A percentile compares a stretch with the other conserved stretches of the same genome.
Conservation (phyloP, 2,888 invertebrate genomes). For the Drosophila melanocephala region DNA sequence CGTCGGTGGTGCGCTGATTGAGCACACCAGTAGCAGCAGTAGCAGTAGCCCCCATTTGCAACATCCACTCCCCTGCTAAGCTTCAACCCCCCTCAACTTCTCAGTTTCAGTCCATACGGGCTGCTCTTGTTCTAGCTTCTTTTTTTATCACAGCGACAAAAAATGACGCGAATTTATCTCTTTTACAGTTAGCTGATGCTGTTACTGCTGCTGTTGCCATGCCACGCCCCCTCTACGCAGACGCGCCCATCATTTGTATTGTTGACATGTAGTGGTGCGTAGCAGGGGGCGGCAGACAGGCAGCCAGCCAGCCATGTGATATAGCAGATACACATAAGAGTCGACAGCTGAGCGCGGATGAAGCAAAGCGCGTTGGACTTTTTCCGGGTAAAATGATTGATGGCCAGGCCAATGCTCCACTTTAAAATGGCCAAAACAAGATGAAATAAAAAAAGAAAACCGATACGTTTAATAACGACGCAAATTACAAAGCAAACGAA, state of each 20-base stretch:
- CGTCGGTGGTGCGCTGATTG: constrained; percentile 63
- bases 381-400: constrained; percentile 69
- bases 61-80: neutral
- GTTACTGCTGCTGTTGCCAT: constrained; percentile 19
- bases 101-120: neutral
- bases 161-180: constrained; percentile 80
- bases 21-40: constrained; percentile 21
- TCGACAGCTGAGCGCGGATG: constrained; percentile 65
- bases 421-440: constrained; percentile 62
- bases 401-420: constrained; percentile 68
- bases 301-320: constrained; percentile 51
- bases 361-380: constrained; percentile 42
- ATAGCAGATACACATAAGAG: constrained; percentile 68
- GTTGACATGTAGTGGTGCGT: constrained; percentile 65
- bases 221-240: constrained; percentile 58
- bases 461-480: constrained; percentile 56
- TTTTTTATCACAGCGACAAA: constrained; percentile 69
- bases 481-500: constrained; percentile 57
- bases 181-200: constrained; percentile 73
- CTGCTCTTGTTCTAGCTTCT: constrained; percentile 20
- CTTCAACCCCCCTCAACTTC: neutral
- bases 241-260: constrained; percentile 78
- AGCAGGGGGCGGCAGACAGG: constrained; percentile 4
- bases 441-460: constrained; percentile 23
- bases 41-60: neutral